These are phyloP conservation scores for Meganola albula DNA, from an alignment of 2,888 invertebrate genomes.

Conservation along the genomic window DNA sequence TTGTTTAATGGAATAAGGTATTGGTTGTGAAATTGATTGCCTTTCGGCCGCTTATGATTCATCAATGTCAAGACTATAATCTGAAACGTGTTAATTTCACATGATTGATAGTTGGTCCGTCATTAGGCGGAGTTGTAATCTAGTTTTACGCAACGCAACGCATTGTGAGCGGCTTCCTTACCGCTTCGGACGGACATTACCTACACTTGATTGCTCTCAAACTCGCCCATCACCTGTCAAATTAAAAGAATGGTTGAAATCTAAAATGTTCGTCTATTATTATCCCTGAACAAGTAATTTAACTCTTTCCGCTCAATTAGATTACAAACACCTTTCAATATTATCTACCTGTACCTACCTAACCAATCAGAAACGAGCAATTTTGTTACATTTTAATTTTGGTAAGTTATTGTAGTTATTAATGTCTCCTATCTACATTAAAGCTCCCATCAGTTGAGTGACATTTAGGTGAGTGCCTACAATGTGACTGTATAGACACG, in stretches of 20 bases:
- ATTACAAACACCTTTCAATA: slow-evolving; percentile 23
- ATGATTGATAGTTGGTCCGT: slow-evolving; percentile 71
- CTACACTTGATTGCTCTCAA: slow-evolving; percentile 42
- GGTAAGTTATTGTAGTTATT: no score
- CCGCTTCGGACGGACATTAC: no score
- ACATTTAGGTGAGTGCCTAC: slow-evolving; percentile 7
- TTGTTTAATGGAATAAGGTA: slow-evolving; percentile 77
- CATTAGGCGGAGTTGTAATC: slow-evolving; percentile 60
- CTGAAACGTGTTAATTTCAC: slow-evolving; percentile 73
- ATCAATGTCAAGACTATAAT: slow-evolving; percentile 73
- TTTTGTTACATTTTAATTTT: no score
- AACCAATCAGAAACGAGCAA: no score
- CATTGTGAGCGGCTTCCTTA: slow-evolving; percentile 48
- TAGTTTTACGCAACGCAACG: slow-evolving; percentile 69
- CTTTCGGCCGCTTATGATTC: slow-evolving; percentile 74
- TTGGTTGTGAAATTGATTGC: slow-evolving; percentile 76
- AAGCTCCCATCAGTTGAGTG: slow-evolving; percentile 1
- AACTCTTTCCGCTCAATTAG: slow-evolving; percentile 17
- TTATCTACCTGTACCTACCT: no score
- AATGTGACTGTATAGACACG: slow-evolving; percentile 7
- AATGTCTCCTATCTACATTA: no score
- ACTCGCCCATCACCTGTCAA: slow-evolving; percentile 44
- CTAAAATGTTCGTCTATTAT: slow-evolving; percentile 27
- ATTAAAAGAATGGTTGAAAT: slow-evolving; percentile 40
- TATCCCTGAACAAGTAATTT: slow-evolving; percentile 16